Evolutionary conservation across 2,888 invertebrate species (phyloP), one percentile per base, ranked within the genome.

Genomic region (Hydraecia micacea): DNA sequence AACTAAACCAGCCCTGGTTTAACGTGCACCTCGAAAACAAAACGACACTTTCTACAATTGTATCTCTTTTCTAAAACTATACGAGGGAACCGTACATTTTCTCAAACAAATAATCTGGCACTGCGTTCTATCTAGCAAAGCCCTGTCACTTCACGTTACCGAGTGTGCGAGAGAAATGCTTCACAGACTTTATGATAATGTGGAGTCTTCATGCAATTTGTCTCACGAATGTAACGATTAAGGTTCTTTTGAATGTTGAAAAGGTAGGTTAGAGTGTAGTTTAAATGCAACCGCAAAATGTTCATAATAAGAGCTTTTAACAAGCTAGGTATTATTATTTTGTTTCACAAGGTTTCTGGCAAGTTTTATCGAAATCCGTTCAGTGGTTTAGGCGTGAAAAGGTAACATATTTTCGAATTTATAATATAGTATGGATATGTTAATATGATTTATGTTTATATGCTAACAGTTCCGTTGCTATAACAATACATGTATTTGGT

Each of bases 91-190:
- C 55, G 65, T 73, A 77, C 75, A 76, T 80, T 80, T 80, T 75
- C 77, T 65, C 66, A 77, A 75, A 88, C 85, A 85, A 87, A 83
- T 85, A 80, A 83, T 81, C 55, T 75, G 78, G 63, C 49, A 79
- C 75, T 58, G 62, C 58, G 49, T 77, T 77, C 66, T 72, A 81
- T 77, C 81, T 74, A 11, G 66, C 65, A 88, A 79, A 85, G 75
- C 73, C 75, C 58, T 87, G 89, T 87, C 80, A 79, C 81, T 85
- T 75, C 58, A 73, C 18, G 71, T 75, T 78, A 71, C 69, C 13
- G 70, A 63, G 76, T 62, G 66, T 63, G 42, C 63, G 72, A 55
- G 77, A 67, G 65, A 76, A 84, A 70, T 49, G 73, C 67, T 82
- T 75, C 52, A 49, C 62, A 77, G 55, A 79, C 42, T 78, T 83